phyloP scores from a whole-genome alignment of 2,888 invertebrate species.

The Epistrophella euchroma region DNA sequence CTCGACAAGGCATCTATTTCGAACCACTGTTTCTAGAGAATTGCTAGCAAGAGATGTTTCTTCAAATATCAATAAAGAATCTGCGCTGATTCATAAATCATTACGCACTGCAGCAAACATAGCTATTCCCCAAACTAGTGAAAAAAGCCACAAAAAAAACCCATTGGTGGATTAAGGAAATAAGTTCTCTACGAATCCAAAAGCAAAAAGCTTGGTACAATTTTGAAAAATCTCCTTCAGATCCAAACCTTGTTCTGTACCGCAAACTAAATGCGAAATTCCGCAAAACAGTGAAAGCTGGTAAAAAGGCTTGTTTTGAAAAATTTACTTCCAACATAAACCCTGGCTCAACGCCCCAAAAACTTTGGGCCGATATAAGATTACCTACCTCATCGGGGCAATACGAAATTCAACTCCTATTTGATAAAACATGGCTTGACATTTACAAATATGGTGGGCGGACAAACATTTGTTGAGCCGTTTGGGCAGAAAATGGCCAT shows the following conservation, averaged over 20 bases:
- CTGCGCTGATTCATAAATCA: slow-evolving; percentile 30
- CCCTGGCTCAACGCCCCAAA: background rate
- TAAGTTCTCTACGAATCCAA: slow-evolving; percentile 94
- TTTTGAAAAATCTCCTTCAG: slow-evolving; percentile 23
- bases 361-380: slow-evolving; percentile 22
- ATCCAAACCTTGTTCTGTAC: slow-evolving; percentile 1
- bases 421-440: too few relatives aligned
- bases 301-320: background rate
- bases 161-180: slow-evolving; percentile 86
- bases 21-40: background rate
- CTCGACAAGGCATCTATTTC: background rate
- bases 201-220: slow-evolving; percentile 16
- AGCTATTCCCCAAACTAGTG: slow-evolving; percentile 38
- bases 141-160: slow-evolving; percentile 14
- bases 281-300: background rate
- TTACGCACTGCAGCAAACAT: slow-evolving; percentile 33
- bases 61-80: slow-evolving; percentile 33
- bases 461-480: too few relatives aligned
- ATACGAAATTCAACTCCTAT: too few relatives aligned
- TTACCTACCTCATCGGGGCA: too few relatives aligned
- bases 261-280: slow-evolving; percentile 25
- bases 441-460: too few relatives aligned
- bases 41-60: background rate
- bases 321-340: slow-evolving; percentile 16
- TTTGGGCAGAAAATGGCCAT: too few relatives aligned